phyloP scores from a whole-genome alignment of 2,797 vertebrate species.

The Phalloptychus januarius region DNA sequence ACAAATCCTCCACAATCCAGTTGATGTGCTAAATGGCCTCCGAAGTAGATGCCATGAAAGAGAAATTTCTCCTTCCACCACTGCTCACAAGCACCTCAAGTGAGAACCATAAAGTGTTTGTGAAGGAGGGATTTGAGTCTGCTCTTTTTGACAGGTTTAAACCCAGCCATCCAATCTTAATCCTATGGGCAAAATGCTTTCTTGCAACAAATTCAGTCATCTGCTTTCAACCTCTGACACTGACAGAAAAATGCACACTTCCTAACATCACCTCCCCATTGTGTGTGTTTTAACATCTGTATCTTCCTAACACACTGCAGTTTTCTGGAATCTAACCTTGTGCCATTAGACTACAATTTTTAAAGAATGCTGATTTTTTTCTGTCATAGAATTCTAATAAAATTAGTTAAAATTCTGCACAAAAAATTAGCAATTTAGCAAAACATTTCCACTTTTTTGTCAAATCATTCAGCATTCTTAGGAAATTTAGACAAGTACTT shows the following conservation, averaged over 20 bases:
- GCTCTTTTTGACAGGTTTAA: slow-evolving; percentile 81
- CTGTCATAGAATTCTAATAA: background rate
- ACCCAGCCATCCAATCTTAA: slow-evolving; percentile 80
- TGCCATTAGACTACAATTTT: background rate
- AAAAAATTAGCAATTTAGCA: background rate
- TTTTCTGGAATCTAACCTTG: slow-evolving; percentile 6
- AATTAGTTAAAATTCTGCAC: background rate
- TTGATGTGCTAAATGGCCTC: slow-evolving; percentile 75
- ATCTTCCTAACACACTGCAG: slow-evolving; percentile 13
- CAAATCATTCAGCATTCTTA: slow-evolving; percentile 4
- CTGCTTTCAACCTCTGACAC: slow-evolving; percentile 79
- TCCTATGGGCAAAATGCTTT: slow-evolving; percentile 79
- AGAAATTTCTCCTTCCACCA: slow-evolving; percentile 76
- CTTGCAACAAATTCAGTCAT: slow-evolving; percentile 79
- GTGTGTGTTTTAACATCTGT: slow-evolving; percentile 57
- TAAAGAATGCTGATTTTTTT: background rate
- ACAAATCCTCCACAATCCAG: slow-evolving; percentile 74
- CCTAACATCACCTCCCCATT: slow-evolving; percentile 58
- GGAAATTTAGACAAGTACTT: background rate
- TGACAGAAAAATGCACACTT: slow-evolving; percentile 66
- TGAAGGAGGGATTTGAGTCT: slow-evolving; percentile 80
- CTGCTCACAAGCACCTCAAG: slow-evolving; percentile 74
- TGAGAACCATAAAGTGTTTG: slow-evolving; percentile 78
- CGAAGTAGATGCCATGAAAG: slow-evolving; percentile 77
- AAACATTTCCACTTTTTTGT: background rate